Evolutionary conservation across 64 coral and sea anemone genomes (phyloP).

Genomic region (Anthopleura sola): DNA sequence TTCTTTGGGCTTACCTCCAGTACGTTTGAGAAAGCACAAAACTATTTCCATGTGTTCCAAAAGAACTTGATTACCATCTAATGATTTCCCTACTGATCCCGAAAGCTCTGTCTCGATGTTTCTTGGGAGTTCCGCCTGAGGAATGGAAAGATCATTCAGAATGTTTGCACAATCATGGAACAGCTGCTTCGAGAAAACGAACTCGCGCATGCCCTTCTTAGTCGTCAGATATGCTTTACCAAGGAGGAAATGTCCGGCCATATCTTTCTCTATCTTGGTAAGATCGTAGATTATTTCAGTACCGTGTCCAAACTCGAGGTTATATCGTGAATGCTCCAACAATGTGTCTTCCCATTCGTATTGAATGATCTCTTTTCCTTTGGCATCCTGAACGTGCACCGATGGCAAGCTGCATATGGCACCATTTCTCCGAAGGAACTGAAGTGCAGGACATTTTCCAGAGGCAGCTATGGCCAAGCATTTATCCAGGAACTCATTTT

Average conservation of each 20-base stretch:
- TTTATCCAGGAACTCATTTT: slow-evolving; percentile 74
- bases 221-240: slow-evolving; percentile 79
- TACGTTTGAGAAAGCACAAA: slow-evolving; percentile 74
- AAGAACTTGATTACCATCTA: slow-evolving; percentile 56
- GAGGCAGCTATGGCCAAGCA: slow-evolving; percentile 50
- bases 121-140: slow-evolving; percentile 52
- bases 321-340: slow-evolving; percentile 65
- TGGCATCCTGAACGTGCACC: slow-evolving; percentile 83
- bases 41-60: slow-evolving; percentile 88
- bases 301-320: slow-evolving; percentile 82
- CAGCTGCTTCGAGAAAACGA: slow-evolving; percentile 85
- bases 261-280: slow-evolving; percentile 73
- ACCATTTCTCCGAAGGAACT: slow-evolving; percentile 44
- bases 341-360: slow-evolving; percentile 77
- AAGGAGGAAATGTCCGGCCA: slow-evolving; percentile 60
- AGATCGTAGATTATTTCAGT: slow-evolving; percentile 74
- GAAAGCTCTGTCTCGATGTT: slow-evolving; percentile 40
- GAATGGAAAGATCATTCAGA: slow-evolving; percentile 60
- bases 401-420: slow-evolving; percentile 19
- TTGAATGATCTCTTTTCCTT: slow-evolving; percentile 81
- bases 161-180: slow-evolving; percentile 79
- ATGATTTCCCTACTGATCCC: slow-evolving; percentile 43
- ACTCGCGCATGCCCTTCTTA: slow-evolving; percentile 38
- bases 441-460: slow-evolving; percentile 64
- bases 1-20: slow-evolving; percentile 44